These are phyloP conservation scores for Amphipoea oculea DNA, from an alignment of 2,888 invertebrate genomes.

Conservation along the genomic window DNA sequence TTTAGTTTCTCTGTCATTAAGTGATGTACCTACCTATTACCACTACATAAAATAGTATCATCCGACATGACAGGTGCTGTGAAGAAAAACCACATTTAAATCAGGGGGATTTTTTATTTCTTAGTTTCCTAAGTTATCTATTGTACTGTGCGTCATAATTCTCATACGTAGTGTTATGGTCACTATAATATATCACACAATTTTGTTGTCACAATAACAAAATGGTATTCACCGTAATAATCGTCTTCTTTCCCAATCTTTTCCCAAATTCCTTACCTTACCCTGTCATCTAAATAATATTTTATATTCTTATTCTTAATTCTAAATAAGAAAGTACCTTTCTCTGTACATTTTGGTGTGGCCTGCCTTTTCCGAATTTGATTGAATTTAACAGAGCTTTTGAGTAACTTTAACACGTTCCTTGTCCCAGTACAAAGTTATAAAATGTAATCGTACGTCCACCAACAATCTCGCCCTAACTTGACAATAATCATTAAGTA, in stretches of 20 bases:
- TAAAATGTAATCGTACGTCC: too few relatives aligned
- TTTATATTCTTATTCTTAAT: too few relatives aligned
- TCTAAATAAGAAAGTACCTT: background rate
- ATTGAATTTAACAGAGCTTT: background rate
- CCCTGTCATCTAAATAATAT: too few relatives aligned
- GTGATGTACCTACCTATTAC: slow-evolving; percentile 32
- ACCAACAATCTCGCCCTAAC: too few relatives aligned
- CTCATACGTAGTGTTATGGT: background rate
- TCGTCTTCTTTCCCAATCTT: background rate
- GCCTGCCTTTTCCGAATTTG: background rate
- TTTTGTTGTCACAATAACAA: background rate
- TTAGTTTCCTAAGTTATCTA: background rate
- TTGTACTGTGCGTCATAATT: background rate
- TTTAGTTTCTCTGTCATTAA: slow-evolving; percentile 53
- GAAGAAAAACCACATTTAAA: background rate
- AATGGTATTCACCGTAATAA: too few relatives aligned
- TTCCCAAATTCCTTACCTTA: too few relatives aligned
- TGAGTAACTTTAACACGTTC: background rate
- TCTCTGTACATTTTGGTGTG: background rate
- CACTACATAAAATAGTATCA: background rate
- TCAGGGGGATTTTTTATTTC: background rate
- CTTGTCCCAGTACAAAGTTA: too few relatives aligned
- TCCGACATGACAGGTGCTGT: background rate
- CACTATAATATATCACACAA: background rate
- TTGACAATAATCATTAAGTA: too few relatives aligned